Evolutionary conservation across 2,113 vertebrate genomes (phyloP).

Genomic region (Cephalopholis sonnerati): DNA sequence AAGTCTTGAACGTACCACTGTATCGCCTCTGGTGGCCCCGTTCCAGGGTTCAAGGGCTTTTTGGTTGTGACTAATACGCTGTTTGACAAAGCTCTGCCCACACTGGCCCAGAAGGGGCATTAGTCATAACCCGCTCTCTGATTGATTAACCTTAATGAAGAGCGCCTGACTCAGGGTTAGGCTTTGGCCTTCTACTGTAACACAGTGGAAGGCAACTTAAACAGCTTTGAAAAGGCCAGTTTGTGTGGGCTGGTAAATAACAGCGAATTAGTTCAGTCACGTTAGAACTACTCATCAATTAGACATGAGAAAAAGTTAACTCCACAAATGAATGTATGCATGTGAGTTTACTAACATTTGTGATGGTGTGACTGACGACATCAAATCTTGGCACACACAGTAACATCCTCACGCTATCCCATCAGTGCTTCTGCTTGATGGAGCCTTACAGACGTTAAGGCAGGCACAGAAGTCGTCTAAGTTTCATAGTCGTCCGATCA

Average conservation of each 20-base stretch:
- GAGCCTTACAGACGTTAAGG: neutral
- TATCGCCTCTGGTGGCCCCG: conserved; percentile 44
- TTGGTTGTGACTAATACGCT: conserved; percentile 62
- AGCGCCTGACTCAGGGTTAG: conserved; percentile 37
- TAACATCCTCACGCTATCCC: neutral
- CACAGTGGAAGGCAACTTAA: conserved; percentile 4
- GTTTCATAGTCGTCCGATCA: neutral
- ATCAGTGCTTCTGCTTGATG: neutral
- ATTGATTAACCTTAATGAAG: conserved; percentile 75
- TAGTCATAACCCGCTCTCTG: conserved; percentile 64
- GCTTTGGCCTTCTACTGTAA: conserved; percentile 15
- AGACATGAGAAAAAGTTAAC: neutral
- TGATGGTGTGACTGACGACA: neutral
- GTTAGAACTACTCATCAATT: neutral
- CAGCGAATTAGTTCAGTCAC: neutral
- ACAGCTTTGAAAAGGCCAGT: conserved; percentile 16
- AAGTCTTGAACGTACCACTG: conserved; percentile 52
- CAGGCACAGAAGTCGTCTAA: neutral
- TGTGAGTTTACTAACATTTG: neutral
- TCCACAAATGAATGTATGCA: neutral
- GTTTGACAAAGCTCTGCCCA: conserved; percentile 76
- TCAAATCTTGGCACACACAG: neutral
- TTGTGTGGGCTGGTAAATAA: conserved; percentile 7
- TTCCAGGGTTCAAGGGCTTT: conserved; percentile 40
- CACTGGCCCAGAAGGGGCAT: conserved; percentile 48